Evolutionary conservation across 35 echinoderm and acorn worm species (phyloP), one percentile per base, ranked within the genome.

Genomic region (Acanthaster planci): DNA sequence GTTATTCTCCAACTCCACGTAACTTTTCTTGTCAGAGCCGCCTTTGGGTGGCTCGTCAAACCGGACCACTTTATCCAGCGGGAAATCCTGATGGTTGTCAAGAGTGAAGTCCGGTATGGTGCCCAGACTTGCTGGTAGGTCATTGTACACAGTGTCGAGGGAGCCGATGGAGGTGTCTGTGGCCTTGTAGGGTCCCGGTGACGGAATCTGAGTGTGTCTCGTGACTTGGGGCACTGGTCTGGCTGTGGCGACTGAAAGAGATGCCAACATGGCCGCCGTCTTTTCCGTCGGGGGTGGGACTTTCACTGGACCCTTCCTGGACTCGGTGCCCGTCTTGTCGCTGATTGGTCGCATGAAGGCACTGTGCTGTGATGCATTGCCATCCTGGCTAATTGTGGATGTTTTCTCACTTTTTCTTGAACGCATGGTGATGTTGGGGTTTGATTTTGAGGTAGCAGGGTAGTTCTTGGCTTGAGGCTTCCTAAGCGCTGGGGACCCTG

Each of bases 61-160:
- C 36, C 42, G 30, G 77, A 79, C 51, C 3, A 52, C 79, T 30
- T 47, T 47, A 81, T 52, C 12, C 27, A 34, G 39, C 12, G 27
- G 12, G 14, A 34, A 27, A 18, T 51, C 27, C 32, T 31, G 32
- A 16, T 9, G 32, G 39, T 37, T 19, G 15, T 81, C 27, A 8
- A 26, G 39, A 27, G 79, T 19, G 22, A 32, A 51, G 40, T 81
- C 40, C 30, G 51, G 27, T 44, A 34, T 52, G 12, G 30, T 51
- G 36, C 39, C 76, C 5, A 81, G 79, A 47, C 39, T 51, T 16
- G 40, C 79, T 21, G 79, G 79, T 22, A 81, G 79, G 39, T 81
- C 79, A 81, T 81, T 81, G 32, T 81, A 81, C 6, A 52, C 44
- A 30, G 79, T 81, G 18, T 44, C 79, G 16, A 81, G 51, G 50